Evolutionary conservation across 2,797 vertebrate genomes (phyloP).

Genomic region (Euphonia xanthogaster): DNA sequence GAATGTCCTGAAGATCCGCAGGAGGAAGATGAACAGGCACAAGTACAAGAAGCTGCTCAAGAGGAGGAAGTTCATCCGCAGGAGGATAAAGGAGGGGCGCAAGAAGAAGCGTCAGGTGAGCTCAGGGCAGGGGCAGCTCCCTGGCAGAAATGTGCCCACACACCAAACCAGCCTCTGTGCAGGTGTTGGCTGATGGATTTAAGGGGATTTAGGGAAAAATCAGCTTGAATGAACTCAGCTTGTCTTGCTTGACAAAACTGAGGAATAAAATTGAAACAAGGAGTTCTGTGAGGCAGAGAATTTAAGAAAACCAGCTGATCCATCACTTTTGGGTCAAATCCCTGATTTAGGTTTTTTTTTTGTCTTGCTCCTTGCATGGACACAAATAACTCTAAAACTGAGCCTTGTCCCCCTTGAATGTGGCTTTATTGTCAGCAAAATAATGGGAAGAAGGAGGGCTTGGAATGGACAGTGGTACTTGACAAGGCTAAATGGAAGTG

Average conservation of each 20-base stretch:
- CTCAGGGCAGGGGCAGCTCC: neutral
- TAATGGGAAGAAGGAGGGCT: too few relatives aligned
- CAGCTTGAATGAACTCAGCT: neutral
- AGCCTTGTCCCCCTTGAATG: neutral
- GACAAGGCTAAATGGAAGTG: too few relatives aligned
- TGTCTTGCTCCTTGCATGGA: neutral
- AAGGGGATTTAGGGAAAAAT: neutral
- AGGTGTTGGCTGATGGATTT: neutral
- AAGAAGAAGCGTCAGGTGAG: slow-evolving; percentile 86
- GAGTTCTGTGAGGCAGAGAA: too few relatives aligned
- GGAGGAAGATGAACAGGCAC: slow-evolving; percentile 92
- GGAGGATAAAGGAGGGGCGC: slow-evolving; percentile 78
- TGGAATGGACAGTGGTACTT: too few relatives aligned
- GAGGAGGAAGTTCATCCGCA: slow-evolving; percentile 83
- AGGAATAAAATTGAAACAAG: too few relatives aligned
- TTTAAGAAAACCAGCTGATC: too few relatives aligned
- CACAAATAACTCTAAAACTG: neutral
- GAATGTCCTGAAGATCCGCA: slow-evolving; percentile 90
- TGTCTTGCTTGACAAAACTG: too few relatives aligned
- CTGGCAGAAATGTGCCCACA: rapidly evolving
- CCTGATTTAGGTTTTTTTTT: neutral
- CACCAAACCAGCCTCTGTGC: rapidly evolving
- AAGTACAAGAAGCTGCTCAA: slow-evolving; percentile 91
- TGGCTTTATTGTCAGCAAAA: neutral
- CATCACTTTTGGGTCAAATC: too few relatives aligned